phyloP scores from a whole-genome alignment of 2,888 invertebrate genomes.

The Meliscaeva auricollis region DNA sequence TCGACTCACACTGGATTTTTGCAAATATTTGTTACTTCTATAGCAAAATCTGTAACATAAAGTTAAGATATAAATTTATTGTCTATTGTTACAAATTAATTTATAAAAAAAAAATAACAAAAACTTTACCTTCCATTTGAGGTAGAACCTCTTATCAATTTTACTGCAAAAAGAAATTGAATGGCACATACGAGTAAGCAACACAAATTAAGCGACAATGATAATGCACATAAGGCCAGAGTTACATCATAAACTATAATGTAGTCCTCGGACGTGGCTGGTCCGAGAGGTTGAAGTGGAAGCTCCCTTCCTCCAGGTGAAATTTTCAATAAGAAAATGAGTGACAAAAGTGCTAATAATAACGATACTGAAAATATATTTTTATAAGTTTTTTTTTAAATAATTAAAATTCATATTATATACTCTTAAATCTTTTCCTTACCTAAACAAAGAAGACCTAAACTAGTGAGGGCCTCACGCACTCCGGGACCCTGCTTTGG shows the following conservation, averaged over 20 bases:
- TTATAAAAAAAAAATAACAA: neutral
- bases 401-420: neutral
- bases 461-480: conserved; percentile 92
- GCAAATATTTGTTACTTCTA: conserved; percentile 96
- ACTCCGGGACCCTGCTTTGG: conserved; percentile 86
- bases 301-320: conserved; percentile 86
- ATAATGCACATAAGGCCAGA: conserved; percentile 94
- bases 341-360: conserved; percentile 91
- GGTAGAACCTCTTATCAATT: conserved; percentile 93
- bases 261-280: conserved; percentile 90
- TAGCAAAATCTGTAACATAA: conserved; percentile 81
- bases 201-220: conserved; percentile 94
- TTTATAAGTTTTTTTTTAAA: neutral
- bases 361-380: conserved; percentile 87
- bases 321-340: conserved; percentile 94
- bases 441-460: conserved; percentile 92
- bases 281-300: conserved; percentile 81
- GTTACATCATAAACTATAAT: conserved; percentile 96
- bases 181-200: conserved; percentile 96
- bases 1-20: conserved; percentile 95
- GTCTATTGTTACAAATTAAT: too few species aligned
- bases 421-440: too few species aligned
- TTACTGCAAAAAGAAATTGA: conserved; percentile 96
- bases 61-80: conserved; percentile 37
- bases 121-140: conserved; percentile 87